phyloP scores from a whole-genome alignment of 92 coral and sea anemone genomes.

The Muricea muricata region DNA sequence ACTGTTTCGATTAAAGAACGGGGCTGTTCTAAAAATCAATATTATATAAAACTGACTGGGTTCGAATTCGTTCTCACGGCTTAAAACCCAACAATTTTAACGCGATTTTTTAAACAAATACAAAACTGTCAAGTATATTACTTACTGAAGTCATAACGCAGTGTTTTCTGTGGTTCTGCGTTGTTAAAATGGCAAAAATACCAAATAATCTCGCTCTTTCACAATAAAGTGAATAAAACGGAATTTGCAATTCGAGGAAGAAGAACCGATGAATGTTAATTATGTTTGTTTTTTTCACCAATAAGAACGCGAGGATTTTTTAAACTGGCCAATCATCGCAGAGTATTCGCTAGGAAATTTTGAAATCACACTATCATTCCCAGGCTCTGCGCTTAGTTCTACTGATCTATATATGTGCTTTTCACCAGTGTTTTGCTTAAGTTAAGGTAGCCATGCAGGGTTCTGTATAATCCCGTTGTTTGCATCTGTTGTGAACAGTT shows the following conservation, averaged over 20 bases:
- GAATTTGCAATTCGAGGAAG: constrained; percentile 4
- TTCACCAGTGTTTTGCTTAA: background rate
- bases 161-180: background rate
- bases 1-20: background rate
- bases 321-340: constrained; percentile 39
- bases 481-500: no score
- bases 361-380: background rate
- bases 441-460: background rate
- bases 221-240: constrained; percentile 32
- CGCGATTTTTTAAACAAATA: background rate
- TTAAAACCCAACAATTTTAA: background rate
- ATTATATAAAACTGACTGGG: background rate
- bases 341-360: background rate
- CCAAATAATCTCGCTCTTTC: background rate
- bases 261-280: constrained; percentile 28
- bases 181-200: background rate
- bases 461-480: no score
- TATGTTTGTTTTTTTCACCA: constrained; percentile 38
- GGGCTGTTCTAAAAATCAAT: background rate
- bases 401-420: background rate
- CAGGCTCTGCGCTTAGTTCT: background rate
- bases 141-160: background rate
- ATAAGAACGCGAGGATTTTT: constrained; percentile 35
- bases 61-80: background rate
- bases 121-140: background rate